Base-by-base conservation (phyloP, 2,113 vertebrate species). In the Leptobrachium ailaonicum region DNA sequence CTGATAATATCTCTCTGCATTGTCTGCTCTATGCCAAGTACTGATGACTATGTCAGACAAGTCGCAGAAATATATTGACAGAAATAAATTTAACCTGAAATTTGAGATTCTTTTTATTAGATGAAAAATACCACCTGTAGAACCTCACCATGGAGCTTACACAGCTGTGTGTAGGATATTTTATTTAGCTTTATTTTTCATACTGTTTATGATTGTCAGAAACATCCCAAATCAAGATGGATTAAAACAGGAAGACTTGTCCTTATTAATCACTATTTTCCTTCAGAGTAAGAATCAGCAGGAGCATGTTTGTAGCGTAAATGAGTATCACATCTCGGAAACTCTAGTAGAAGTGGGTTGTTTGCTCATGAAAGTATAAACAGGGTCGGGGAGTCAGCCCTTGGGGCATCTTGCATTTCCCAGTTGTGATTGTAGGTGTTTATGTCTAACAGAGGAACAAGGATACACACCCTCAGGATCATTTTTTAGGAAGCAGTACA, bases 181-280 rank as follows among this genome's bases (percentile, higher is more conserved):
- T 75, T n/a, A 50, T 50, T 50, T 8, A 50, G 4, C 47, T 58
- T 58, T 58, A 14, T 10, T 58, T 62, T 56, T 83, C 80, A 66
- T 50, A 14, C 12, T 85, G 79, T 76, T 84, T 64, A 56, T 41
- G 40, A 44, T 14, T 73, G 82, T 80, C 73, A 82, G 72, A 11
- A 63, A 74, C 82, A 50, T 73, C 72, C 79, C 75, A 40, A 83
- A 85, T 82, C 83, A 88, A 90, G 87, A 85, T 82, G 77, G 78
- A 82, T 84, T 77, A 45, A 82, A 83, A 84, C 12, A 68, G 82
- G 85, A 84, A 14, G 63, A 47, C 62, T 11, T 67, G 66, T 82
- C 83, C 66, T 84, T 86, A 86, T 87, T 87, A 86, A 88, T 88
- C 86, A 87, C 76, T 73, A 63, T 83, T 82, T 83, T 9, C 41